phyloP scores from a whole-genome alignment of 2,113 vertebrate species.

The Crotalus tigris region DNA sequence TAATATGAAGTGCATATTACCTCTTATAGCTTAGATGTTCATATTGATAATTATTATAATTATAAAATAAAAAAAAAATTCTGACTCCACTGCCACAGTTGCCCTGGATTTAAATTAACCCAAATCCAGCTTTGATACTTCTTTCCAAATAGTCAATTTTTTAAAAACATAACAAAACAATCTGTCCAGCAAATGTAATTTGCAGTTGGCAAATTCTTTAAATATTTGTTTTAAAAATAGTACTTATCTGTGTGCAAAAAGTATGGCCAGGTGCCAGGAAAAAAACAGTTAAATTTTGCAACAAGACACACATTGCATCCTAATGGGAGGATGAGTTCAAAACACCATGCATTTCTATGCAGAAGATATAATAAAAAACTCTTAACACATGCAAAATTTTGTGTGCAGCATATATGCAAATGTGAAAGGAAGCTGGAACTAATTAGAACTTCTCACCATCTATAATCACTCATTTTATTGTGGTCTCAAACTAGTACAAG shows the following conservation, averaged over 20 bases:
- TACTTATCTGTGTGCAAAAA: neutral
- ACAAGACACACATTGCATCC: neutral
- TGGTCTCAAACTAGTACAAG: neutral
- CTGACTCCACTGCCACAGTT: neutral
- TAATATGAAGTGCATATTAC: neutral
- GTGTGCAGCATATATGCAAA: neutral
- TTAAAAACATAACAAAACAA: neutral
- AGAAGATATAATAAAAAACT: neutral
- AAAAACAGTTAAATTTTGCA: neutral
- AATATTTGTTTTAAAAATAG: neutral
- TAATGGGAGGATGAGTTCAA: neutral
- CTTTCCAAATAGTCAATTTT: neutral
- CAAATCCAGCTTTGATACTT: neutral
- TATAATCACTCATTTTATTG: neutral
- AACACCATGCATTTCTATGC: neutral
- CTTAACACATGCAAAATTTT: neutral
- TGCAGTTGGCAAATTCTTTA: neutral
- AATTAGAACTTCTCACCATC: neutral
- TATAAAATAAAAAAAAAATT: neutral
- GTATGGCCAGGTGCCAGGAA: neutral
- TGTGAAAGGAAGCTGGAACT: no score
- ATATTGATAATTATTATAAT: neutral
- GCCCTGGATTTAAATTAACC: neutral
- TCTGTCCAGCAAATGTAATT: neutral
- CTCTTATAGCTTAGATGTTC: neutral